These are phyloP conservation scores for Temnopleurus reevesii DNA, from an alignment of 53 echinoderm and acorn worm genomes.

Conservation along the genomic window DNA sequence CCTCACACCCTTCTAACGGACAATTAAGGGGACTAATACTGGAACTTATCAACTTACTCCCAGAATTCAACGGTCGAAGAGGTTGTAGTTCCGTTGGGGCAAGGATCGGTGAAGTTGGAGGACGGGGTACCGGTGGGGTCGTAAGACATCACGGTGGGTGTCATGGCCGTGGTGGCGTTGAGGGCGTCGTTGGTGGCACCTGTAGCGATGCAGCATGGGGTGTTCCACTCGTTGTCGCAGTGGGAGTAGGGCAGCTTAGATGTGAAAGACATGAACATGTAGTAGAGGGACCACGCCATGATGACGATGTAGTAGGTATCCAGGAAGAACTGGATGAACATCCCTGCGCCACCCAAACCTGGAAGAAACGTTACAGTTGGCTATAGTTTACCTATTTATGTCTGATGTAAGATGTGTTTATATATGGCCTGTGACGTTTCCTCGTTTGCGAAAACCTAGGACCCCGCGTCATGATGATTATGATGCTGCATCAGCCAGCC, in stretches of 20 bases:
- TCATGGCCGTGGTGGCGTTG: background rate
- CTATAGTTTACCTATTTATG: too few relatives aligned
- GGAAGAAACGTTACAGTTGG: background rate
- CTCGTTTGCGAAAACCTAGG: too few relatives aligned
- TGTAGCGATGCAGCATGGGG: conserved; percentile 69
- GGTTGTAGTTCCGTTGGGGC: conserved; percentile 6
- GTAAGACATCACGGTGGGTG: conserved; percentile 14
- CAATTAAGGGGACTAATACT: background rate
- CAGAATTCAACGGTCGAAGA: conserved; percentile 58
- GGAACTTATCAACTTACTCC: conserved; percentile 48
- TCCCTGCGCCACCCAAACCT: conserved; percentile 92
- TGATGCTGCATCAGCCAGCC: too few relatives aligned
- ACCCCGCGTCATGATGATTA: too few relatives aligned
- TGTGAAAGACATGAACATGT: conserved; percentile 95
- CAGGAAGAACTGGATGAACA: conserved; percentile 81
- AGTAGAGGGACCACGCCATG: conserved; percentile 95
- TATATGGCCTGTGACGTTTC: too few relatives aligned
- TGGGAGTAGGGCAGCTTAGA: conserved; percentile 86
- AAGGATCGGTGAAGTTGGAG: background rate
- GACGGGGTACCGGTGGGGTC: background rate
- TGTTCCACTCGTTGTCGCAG: conserved; percentile 92
- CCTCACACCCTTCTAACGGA: conserved; percentile 25
- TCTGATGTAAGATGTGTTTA: too few relatives aligned
- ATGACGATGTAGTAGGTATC: conserved; percentile 96
- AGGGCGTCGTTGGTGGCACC: background rate